phyloP scores from a whole-genome alignment of 2,888 invertebrate species.

The Galeruca laticollis region DNA sequence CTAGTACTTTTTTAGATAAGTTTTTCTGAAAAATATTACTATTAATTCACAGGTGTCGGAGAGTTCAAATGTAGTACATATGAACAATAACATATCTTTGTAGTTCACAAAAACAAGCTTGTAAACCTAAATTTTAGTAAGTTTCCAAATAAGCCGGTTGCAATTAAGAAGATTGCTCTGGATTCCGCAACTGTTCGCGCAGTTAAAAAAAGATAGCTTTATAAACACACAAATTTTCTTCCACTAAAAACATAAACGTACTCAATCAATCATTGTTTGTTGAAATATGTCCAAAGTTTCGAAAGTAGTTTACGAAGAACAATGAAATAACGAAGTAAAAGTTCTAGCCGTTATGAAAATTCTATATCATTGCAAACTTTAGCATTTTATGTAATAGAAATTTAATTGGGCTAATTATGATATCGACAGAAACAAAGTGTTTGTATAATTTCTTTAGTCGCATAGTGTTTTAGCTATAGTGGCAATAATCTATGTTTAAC shows the following conservation, averaged over 20 bases:
- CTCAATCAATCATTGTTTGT: conserved; percentile 33
- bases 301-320: conserved; percentile 21
- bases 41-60: too few relatives aligned
- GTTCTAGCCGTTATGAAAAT: conserved; percentile 28
- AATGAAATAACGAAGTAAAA: conserved; percentile 29
- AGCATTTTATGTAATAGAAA: conserved; percentile 14
- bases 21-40: too few relatives aligned
- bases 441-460: background rate
- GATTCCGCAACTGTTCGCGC: background rate
- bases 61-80: too few relatives aligned
- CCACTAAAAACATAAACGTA: conserved; percentile 21
- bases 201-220: conserved; percentile 22
- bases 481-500: background rate
- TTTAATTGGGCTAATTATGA: background rate
- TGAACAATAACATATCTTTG: too few relatives aligned
- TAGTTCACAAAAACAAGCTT: too few relatives aligned
- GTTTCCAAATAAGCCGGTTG: background rate
- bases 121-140: background rate
- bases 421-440: conserved; percentile 10
- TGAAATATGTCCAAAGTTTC: conserved; percentile 30
- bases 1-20: too few relatives aligned
- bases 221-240: conserved; percentile 31
- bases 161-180: background rate
- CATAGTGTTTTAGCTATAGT: too few relatives aligned
- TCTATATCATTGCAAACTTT: conserved; percentile 24